Conservation (phyloP, 1,140 invertebrate genomes). For the Leptinotarsa lineolata region DNA sequence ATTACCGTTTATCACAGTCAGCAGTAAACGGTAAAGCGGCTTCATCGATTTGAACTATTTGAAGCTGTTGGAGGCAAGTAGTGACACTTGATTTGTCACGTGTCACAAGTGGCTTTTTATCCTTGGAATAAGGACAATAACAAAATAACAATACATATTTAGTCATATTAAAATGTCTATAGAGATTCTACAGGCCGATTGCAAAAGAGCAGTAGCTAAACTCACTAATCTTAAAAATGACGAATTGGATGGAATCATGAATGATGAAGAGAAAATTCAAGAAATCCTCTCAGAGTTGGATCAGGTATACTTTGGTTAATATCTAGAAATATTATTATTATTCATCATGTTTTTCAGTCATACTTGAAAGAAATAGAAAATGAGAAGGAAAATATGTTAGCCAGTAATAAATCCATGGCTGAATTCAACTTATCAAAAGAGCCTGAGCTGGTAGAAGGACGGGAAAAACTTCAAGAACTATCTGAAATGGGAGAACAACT, state of each 20-base stretch:
- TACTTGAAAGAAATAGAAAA: constrained; percentile 78
- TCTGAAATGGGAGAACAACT: constrained; percentile 71
- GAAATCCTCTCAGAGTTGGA: constrained; percentile 75
- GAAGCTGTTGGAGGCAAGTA: too few relatives aligned
- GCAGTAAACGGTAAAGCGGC: too few relatives aligned
- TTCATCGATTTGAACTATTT: too few relatives aligned
- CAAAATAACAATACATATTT: too few relatives aligned
- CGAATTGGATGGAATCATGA: constrained; percentile 81
- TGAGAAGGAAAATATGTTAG: constrained; percentile 84
- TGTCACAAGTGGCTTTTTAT: too few relatives aligned
- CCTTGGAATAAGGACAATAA: too few relatives aligned
- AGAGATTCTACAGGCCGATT: constrained; percentile 43
- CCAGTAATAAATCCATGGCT: constrained; percentile 82
- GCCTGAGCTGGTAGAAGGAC: constrained; percentile 74
- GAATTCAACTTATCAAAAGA: constrained; percentile 86
- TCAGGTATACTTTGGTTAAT: constrained; percentile 64
- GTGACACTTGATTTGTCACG: too few relatives aligned
- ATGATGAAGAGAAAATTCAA: constrained; percentile 83
- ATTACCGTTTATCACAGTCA: too few relatives aligned
- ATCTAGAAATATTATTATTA: background rate
- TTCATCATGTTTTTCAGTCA: constrained; percentile 47
- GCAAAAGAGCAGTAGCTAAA: constrained; percentile 39
- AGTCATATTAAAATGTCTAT: constrained; percentile 39
- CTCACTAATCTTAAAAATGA: constrained; percentile 62
- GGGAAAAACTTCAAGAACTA: constrained; percentile 69